A percentile compares a stretch with the other conserved stretches of the same genome.
These are phyloP conservation scores for Coryphaenoides rupestris DNA, from an alignment of 2,113 vertebrate genomes.

Conservation along the genomic window DNA sequence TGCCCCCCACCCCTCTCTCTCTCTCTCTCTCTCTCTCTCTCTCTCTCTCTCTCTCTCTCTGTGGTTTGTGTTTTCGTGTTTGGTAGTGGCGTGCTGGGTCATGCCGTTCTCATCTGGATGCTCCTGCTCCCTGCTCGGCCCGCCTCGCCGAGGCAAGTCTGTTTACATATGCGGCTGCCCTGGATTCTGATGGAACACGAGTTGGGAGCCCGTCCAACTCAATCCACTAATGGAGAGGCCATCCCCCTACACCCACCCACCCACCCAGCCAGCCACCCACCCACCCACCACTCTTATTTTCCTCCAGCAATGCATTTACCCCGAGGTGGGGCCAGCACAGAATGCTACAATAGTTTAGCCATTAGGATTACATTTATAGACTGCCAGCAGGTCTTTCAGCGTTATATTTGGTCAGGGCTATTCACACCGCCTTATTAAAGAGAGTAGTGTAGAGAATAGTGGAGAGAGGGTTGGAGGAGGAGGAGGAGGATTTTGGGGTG, in stretches of 20 bases:
- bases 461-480: constrained; percentile 21
- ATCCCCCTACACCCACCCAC: constrained; percentile 27
- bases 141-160: constrained; percentile 23
- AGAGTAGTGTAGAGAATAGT: constrained; percentile 29
- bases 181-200: constrained; percentile 43
- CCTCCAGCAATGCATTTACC: constrained; percentile 58
- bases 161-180: constrained; percentile 43
- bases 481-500: neutral
- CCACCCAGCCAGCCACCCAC: constrained; percentile 12
- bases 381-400: constrained; percentile 50
- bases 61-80: neutral
- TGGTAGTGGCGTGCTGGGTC: constrained; percentile 1
- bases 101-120: constrained; percentile 3
- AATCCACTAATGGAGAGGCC: constrained; percentile 73
- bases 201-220: constrained; percentile 56
- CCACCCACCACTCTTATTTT: constrained; percentile 29
- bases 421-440: constrained; percentile 56
- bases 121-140: constrained; percentile 18
- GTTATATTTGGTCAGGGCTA: constrained; percentile 60
- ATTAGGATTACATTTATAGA: constrained; percentile 67
- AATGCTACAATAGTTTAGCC: constrained; percentile 61
- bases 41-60: neutral
- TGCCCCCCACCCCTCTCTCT: neutral
- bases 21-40: too few relatives aligned
- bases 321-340: constrained; percentile 42